Percentiles rank a stretch among this genome's conserved stretches.
phyloP scores from a whole-genome alignment of 2,888 invertebrate genomes.

The Diogma glabrata region DNA sequence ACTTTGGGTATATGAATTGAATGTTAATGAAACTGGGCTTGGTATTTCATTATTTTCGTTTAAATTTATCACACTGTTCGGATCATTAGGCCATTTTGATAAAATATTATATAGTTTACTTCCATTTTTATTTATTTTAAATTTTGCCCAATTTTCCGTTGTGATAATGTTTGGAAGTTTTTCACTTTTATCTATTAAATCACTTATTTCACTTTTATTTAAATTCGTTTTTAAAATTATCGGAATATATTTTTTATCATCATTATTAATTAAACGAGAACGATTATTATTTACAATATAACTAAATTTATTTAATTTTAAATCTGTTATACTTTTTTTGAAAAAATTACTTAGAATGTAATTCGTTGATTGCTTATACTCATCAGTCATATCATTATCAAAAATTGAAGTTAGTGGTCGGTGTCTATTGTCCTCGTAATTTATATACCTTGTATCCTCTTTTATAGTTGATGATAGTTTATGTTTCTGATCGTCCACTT shows the following conservation, averaged over 20 bases:
- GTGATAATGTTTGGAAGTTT: too few relatives aligned
- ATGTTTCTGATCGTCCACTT: too few relatives aligned
- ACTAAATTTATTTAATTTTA: neutral
- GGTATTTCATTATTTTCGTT: constrained; percentile 1
- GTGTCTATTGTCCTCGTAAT: neutral
- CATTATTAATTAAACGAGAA: neutral
- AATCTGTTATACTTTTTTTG: constrained; percentile 14
- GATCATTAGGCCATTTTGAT: constrained; percentile 13
- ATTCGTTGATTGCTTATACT: constrained; percentile 18
- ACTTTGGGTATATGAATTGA: constrained; percentile 5
- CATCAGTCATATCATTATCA: constrained; percentile 12
- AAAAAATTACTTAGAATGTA: constrained; percentile 19
- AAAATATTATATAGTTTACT: constrained; percentile 12
- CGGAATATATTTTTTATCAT: neutral
- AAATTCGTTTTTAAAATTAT: neutral
- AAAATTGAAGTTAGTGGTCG: constrained; percentile 6
- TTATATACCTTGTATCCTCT: constrained; percentile 5
- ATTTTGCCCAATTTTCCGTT: too few relatives aligned
- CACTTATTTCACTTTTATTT: neutral
- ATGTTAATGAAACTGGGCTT: neutral
- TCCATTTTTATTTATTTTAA: too few relatives aligned
- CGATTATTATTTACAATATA: neutral
- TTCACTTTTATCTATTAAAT: neutral
- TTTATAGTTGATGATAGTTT: too few relatives aligned
- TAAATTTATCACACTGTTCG: neutral